Evolutionary conservation across 2,888 invertebrate genomes (phyloP).

Genomic region (Amphimallon solstitiale): DNA sequence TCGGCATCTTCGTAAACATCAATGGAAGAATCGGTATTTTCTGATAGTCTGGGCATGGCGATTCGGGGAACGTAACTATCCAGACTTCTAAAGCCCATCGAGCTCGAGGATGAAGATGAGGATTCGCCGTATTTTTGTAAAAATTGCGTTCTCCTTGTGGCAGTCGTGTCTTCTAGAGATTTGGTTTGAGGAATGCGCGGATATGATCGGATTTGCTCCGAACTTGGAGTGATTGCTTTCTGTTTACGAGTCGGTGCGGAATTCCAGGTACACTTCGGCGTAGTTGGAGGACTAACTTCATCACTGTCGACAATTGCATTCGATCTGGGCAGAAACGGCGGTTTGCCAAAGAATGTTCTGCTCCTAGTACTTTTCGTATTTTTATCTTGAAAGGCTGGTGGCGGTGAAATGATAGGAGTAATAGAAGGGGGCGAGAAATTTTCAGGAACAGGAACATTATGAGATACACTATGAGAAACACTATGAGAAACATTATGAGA

Average conservation of each 20-base stretch:
- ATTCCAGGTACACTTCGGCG: slow-evolving; percentile 56
- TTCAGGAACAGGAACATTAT: slow-evolving; percentile 56
- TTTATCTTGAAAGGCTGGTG: slow-evolving; percentile 74
- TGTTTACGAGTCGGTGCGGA: slow-evolving; percentile 52
- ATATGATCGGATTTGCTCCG: slow-evolving; percentile 38
- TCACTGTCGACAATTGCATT: slow-evolving; percentile 68
- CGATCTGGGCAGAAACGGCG: slow-evolving; percentile 66
- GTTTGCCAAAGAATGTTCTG: slow-evolving; percentile 62
- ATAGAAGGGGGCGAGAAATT: slow-evolving; percentile 71
- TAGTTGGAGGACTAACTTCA: slow-evolving; percentile 66
- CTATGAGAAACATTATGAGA: no score
- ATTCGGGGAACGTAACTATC: slow-evolving; percentile 66
- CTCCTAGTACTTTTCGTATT: slow-evolving; percentile 47
- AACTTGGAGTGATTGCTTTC: slow-evolving; percentile 44
- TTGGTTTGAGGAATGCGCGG: slow-evolving; percentile 66
- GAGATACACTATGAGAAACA: no score
- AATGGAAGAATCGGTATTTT: slow-evolving; percentile 65
- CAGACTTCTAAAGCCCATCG: slow-evolving; percentile 72
- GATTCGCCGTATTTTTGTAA: slow-evolving; percentile 67
- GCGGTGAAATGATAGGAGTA: slow-evolving; percentile 76
- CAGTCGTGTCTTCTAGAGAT: slow-evolving; percentile 66
- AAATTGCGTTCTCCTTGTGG: slow-evolving; percentile 69
- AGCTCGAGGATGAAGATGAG: slow-evolving; percentile 68
- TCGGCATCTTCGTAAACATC: slow-evolving; percentile 65
- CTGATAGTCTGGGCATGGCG: slow-evolving; percentile 64